These are phyloP conservation scores for Gymnarchus niloticus DNA, from an alignment of 2,113 vertebrate species.

Conservation along the genomic window DNA sequence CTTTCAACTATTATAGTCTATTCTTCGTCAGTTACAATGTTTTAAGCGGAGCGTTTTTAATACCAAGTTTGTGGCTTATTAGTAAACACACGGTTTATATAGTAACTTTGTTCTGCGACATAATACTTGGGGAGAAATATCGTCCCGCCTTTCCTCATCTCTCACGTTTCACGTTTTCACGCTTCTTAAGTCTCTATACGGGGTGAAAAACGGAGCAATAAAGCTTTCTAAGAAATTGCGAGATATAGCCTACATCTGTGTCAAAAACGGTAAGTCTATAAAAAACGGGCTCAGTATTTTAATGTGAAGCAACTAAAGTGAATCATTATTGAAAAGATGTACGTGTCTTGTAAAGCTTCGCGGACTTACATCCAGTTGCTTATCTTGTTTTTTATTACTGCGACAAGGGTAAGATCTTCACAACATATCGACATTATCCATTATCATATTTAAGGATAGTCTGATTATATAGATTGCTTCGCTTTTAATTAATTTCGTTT, in stretches of 20 bases:
- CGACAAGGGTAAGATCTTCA: neutral
- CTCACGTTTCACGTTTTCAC: neutral
- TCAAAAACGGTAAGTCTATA: neutral
- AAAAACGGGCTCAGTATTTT: neutral
- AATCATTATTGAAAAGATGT: neutral
- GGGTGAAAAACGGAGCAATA: neutral
- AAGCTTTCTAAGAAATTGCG: neutral
- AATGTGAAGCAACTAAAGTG: neutral
- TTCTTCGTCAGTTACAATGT: neutral
- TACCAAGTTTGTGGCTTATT: neutral
- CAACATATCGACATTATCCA: neutral
- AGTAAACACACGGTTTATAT: neutral
- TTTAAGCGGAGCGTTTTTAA: neutral
- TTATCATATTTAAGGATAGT: neutral
- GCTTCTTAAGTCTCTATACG: neutral
- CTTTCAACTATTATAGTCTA: neutral
- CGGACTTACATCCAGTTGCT: neutral
- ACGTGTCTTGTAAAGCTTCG: neutral
- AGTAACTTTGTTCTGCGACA: neutral
- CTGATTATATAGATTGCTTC: neutral
- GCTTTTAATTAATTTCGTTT: neutral
- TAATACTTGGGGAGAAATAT: neutral
- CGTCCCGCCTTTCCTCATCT: neutral
- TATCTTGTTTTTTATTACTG: neutral
- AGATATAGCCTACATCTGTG: neutral